These are phyloP conservation scores for Nomada fabriciana DNA, from an alignment of 2,888 invertebrate genomes.

Conservation along the genomic window DNA sequence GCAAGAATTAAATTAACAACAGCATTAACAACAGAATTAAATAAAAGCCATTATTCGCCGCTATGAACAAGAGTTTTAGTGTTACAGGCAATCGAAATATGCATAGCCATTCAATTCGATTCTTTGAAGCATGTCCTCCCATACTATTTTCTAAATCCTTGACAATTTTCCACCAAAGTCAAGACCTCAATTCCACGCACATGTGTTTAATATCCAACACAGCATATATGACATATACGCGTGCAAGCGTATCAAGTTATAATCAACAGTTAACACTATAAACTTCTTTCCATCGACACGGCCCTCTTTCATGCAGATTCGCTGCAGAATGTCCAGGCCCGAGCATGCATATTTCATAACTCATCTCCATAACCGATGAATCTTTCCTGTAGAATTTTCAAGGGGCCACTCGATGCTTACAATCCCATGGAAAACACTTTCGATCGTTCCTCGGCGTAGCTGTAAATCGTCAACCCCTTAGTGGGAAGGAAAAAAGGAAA, in stretches of 20 bases:
- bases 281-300: constrained; percentile 15
- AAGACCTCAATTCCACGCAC: background rate
- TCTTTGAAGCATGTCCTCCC: background rate
- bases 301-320: constrained; percentile 29
- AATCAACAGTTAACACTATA: constrained; percentile 18
- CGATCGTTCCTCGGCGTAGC: constrained; percentile 23
- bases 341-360: constrained; percentile 58
- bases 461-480: constrained; percentile 35
- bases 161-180: too few relatives aligned
- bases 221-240: too few relatives aligned
- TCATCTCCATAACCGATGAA: constrained; percentile 56
- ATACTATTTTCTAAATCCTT: background rate
- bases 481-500: background rate
- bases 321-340: constrained; percentile 17
- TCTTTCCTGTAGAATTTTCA: constrained; percentile 35
- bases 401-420: constrained; percentile 28
- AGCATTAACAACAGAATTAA: too few relatives aligned
- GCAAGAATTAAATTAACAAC: too few relatives aligned
- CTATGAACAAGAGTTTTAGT: too few relatives aligned
- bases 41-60: too few relatives aligned
- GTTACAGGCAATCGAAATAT: too few relatives aligned
- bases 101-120: too few relatives aligned
- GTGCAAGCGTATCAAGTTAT: background rate
- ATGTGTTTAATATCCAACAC: background rate
- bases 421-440: constrained; percentile 48